These are phyloP conservation scores for Syngnathus typhle DNA, from an alignment of 2,113 vertebrate genomes.

Conservation along the genomic window DNA sequence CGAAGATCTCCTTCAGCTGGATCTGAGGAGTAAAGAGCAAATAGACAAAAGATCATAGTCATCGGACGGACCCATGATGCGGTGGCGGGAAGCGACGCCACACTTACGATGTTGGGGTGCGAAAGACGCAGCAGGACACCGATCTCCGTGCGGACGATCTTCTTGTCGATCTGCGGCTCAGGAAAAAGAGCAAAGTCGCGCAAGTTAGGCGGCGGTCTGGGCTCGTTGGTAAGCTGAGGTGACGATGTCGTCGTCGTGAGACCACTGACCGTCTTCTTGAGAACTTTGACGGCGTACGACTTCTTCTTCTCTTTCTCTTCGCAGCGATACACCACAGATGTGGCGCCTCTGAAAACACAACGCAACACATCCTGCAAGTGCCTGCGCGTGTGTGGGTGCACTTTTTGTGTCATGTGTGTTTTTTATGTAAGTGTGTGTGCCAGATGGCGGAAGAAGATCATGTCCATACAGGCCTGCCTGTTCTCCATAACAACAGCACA, in stretches of 20 bases:
- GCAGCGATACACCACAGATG: slow-evolving; percentile 81
- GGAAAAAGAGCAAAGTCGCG: neutral
- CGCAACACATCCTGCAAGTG: neutral
- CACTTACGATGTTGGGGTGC: slow-evolving; percentile 83
- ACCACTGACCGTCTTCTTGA: slow-evolving; percentile 82
- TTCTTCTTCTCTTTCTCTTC: slow-evolving; percentile 79
- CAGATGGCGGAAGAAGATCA: slow-evolving; percentile 47
- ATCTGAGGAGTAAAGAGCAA: slow-evolving; percentile 63
- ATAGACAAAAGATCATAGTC: neutral
- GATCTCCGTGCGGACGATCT: slow-evolving; percentile 85
- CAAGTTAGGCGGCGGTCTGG: neutral
- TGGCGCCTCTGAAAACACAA: slow-evolving; percentile 73
- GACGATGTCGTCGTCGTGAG: neutral
- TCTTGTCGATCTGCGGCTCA: slow-evolving; percentile 79
- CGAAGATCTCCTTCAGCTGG: slow-evolving; percentile 87
- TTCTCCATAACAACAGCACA: slow-evolving; percentile 57
- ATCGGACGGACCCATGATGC: no score
- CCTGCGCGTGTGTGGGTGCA: neutral
- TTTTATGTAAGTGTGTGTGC: slow-evolving; percentile 8
- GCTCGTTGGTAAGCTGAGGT: neutral
- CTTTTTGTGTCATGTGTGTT: neutral
- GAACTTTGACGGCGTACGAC: slow-evolving; percentile 78
- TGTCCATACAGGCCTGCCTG: slow-evolving; percentile 11
- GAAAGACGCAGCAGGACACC: slow-evolving; percentile 82
- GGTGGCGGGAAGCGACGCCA: neutral